These are phyloP conservation scores for Caenorhabditis panamensis DNA, from an alignment of 2,888 invertebrate species.

Conservation along the genomic window DNA sequence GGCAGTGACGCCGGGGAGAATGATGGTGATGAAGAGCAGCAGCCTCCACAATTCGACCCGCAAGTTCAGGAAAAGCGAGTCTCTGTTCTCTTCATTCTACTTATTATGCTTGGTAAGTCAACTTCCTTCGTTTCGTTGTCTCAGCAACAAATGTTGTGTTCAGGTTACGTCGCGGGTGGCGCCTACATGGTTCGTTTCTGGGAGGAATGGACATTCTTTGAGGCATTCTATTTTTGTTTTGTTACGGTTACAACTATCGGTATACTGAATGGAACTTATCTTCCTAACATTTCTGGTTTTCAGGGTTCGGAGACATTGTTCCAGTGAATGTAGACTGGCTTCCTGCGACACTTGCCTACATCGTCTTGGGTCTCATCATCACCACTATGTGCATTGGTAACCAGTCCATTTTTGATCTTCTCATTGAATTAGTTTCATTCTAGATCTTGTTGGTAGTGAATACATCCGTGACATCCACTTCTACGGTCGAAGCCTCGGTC, in stretches of 20 bases:
- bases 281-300: background rate
- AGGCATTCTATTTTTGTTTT: constrained; percentile 81
- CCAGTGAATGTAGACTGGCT: constrained; percentile 80
- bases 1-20: constrained; percentile 72
- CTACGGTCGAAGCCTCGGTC: constrained; percentile 81
- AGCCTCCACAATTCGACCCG: constrained; percentile 36
- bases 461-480: constrained; percentile 81
- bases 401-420: background rate
- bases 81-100: constrained; percentile 80
- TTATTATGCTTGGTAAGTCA: constrained; percentile 80
- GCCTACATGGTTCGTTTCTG: constrained; percentile 81
- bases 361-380: constrained; percentile 80
- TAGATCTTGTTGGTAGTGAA: constrained; percentile 81
- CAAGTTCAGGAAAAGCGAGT: constrained; percentile 77
- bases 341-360: constrained; percentile 80
- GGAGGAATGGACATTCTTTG: constrained; percentile 81
- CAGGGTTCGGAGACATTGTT: constrained; percentile 81
- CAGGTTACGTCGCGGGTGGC: constrained; percentile 81
- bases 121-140: background rate
- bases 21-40: constrained; percentile 54
- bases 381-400: constrained; percentile 81
- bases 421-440: constrained; percentile 8
- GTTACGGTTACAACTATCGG: constrained; percentile 82
- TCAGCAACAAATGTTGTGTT: constrained; percentile 23
- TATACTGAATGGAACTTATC: constrained; percentile 9